Base-by-base conservation (phyloP, 2,113 vertebrate genomes). In the Grallaria varia region DNA sequence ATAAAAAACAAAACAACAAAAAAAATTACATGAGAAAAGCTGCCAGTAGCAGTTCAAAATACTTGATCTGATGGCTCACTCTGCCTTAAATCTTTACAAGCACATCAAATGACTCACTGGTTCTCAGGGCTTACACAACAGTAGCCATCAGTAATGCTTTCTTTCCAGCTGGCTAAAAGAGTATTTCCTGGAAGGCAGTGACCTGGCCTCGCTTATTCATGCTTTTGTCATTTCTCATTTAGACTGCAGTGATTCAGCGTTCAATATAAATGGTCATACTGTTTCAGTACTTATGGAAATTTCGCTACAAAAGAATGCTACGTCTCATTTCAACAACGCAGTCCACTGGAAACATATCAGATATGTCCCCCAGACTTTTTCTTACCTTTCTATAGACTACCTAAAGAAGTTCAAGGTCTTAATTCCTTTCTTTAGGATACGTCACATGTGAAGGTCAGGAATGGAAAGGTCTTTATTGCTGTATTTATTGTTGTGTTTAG, bases 141-240 rank as follows among this genome's bases (percentile, higher is more conserved):
- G 44, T 31, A 85, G 69, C 52, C 44, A 87, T 45, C 39, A 93
- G 45, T 73, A 87, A 82, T 79, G 66, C 11, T 87, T 94, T 92
- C 76, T 91, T 89, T 95, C 87, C 90, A 96, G 84, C 67, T 96
- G 88, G 71, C 75, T 94, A 84, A 66, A 92, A 82, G 47, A 94
- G 19, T 56, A 39, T 93, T 96, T 97, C 95, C 95, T 95, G 90
- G 87, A 95, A 95, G 88, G 82, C 92, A 94, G 30, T 93, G 92
- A 87, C 88, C 95, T 95, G 82, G 62, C 78, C 88, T 93, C 76
- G 0, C 59, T 89, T 92, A 96, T 81, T 96, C 89, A 81, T 91
- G 68, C 14, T 86, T 94, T 93, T 95, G 92, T 96, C 93, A 89
- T 75, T 91, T 91, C 85, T 93, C 78, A 85, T 95, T 91, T 93